phyloP scores from a whole-genome alignment of 2,113 vertebrate species.

The Atractosteus spatula region DNA sequence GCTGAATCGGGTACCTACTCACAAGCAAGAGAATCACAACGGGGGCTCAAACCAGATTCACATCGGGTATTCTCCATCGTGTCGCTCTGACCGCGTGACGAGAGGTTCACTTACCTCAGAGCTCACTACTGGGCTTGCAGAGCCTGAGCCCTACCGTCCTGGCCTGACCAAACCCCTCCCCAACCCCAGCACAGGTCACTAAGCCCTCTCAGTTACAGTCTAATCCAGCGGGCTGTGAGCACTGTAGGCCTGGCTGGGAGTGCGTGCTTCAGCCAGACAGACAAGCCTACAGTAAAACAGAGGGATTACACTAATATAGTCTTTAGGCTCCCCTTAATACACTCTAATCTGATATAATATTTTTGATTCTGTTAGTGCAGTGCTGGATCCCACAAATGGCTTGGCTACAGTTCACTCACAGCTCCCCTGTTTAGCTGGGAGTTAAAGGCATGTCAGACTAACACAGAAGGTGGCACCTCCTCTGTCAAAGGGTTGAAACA shows the following conservation, averaged over 20 bases:
- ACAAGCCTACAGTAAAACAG: conserved; percentile 61
- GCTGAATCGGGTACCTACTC: too few species aligned
- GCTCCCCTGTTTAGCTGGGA: conserved; percentile 42
- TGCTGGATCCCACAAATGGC: conserved; percentile 47
- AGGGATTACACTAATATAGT: conserved; percentile 71
- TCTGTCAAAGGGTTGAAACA: too few species aligned
- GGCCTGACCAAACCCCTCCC: neutral
- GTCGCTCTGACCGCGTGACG: too few species aligned
- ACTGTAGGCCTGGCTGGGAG: conserved; percentile 37
- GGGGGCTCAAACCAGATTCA: too few species aligned
- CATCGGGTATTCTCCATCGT: too few species aligned
- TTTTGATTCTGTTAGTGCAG: conserved; percentile 58
- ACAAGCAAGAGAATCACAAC: too few species aligned
- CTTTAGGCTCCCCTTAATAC: conserved; percentile 61
- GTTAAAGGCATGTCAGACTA: neutral
- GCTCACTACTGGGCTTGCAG: too few species aligned
- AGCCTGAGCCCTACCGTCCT: neutral
- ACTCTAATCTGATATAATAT: conserved; percentile 68
- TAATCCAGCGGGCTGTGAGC: conserved; percentile 62
- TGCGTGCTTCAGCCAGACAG: conserved; percentile 57
- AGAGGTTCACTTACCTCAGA: too few species aligned
- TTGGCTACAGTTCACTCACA: conserved; percentile 52
- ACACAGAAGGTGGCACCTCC: too few species aligned
- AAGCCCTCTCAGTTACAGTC: conserved; percentile 64
- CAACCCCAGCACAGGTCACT: conserved; percentile 22